Base-by-base conservation (phyloP, 2,888 invertebrate species). In the Caenorhabditis drosophilae region DNA sequence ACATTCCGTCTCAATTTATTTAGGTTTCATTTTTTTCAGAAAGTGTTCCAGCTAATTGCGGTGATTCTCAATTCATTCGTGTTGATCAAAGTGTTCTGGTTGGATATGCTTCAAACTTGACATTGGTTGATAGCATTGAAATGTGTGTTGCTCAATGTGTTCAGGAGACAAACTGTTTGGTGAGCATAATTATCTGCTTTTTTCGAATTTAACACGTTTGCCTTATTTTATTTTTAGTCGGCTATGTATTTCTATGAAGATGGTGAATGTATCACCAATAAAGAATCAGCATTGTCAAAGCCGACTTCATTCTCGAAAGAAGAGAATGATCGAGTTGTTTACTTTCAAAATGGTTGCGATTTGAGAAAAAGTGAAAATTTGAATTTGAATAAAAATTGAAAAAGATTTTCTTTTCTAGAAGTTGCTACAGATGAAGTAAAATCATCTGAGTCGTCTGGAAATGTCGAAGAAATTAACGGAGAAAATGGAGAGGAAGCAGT, bases 231-330 rank as follows among this genome's bases (percentile, higher is more conserved):
- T 35, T 55, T 80, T 57, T 50, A 82, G 78, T 84, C 83, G 0
- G 82, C 80, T 6, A 80, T 83, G 78, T 83, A 76, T 70, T 83
- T 82, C 72, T 79, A 82, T 52, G 80, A 84, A 54, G 82, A 80
- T 51, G 81, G 79, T 11, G 83, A 83, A 53, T 83, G 83, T 64
- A 83, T 83, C 57, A 76, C 82, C 12, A 83, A 82, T 56, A 72
- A 67, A 18, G 83, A 82, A 60, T 77, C 80, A 2, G 81, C 79
- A 15, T 46, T 72, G 11, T 64, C 75, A 7, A 66, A 68, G 26
- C 75, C 79, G 7, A 57, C 58, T 31, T 60, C 59, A 4, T 73
- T 71, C 41, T 55, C 63, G 18, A 69, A 70, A 31, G 70, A 73
- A 46, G 60, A 72, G 16, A 64, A 52, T n/a, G 72, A 73, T 40